Conservation (phyloP, 2,888 invertebrate species). For the Polydrusus tereticollis region DNA sequence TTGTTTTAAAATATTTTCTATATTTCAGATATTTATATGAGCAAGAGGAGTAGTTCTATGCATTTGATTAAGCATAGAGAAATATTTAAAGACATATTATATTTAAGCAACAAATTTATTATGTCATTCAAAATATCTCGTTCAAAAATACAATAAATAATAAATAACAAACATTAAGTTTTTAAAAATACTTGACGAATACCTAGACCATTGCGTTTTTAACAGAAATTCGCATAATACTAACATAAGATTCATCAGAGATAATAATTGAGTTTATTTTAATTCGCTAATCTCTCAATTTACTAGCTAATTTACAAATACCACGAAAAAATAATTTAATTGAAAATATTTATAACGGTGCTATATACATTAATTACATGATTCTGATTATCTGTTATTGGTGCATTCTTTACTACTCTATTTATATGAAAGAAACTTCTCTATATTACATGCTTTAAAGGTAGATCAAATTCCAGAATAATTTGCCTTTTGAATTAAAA, state of each 20-base stretch:
- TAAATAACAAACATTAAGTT: conserved; percentile 38
- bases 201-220: conserved; percentile 14
- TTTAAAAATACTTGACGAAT: conserved; percentile 37
- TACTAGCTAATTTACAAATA: conserved; percentile 18
- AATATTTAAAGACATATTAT: not conserved
- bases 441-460: not conserved
- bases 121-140: conserved; percentile 33
- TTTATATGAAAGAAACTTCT: not conserved
- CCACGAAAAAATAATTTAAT: conserved; percentile 25
- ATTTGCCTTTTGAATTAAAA: not conserved
- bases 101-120: conserved; percentile 44
- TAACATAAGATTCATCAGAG: conserved; percentile 1
- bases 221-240: conserved; percentile 9
- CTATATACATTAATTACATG: conserved; percentile 43
- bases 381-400: conserved; percentile 39
- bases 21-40: too few species aligned
- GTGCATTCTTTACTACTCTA: conserved; percentile 29
- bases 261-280: not conserved
- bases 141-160: conserved; percentile 44
- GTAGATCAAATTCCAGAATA: not conserved
- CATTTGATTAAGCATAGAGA: not conserved
- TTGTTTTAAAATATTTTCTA: too few species aligned
- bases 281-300: conserved; percentile 16
- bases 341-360: conserved; percentile 37
- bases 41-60: too few species aligned